Evolutionary conservation across 1,140 invertebrate genomes (phyloP).

Genomic region (Aphelenchoides avenae): DNA sequence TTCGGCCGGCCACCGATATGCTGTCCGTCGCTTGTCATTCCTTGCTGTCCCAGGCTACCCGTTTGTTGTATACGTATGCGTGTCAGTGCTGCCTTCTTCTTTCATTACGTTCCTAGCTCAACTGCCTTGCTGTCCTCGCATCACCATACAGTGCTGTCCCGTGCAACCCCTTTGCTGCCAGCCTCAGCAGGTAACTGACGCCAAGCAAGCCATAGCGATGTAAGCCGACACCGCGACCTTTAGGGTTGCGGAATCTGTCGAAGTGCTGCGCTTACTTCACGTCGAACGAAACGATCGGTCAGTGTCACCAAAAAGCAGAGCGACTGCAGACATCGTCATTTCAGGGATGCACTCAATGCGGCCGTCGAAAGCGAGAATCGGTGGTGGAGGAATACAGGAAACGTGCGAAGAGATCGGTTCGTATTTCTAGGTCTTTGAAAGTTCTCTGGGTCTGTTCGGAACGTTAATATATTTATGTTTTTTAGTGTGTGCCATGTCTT

Average conservation of each 20-base stretch:
- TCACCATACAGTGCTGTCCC: conserved; percentile 29
- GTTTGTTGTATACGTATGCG: conserved; percentile 6
- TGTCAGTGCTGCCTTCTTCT: not conserved
- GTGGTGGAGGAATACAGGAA: conserved; percentile 14
- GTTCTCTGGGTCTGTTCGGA: not conserved
- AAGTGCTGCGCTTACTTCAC: conserved; percentile 11
- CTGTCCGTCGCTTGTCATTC: not conserved
- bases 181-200: conserved; percentile 10
- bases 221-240: too few relatives aligned
- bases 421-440: too few relatives aligned
- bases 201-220: too few relatives aligned
- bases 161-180: conserved; percentile 25
- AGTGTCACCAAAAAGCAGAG: conserved; percentile 13
- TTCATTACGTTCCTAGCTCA: conserved; percentile 12
- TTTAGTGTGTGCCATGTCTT: conserved; percentile 26
- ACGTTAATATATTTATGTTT: conserved; percentile 10
- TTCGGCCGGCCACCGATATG: conserved; percentile 1
- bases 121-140: conserved; percentile 25
- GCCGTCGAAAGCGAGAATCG: conserved; percentile 14
- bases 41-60: conserved; percentile 4
- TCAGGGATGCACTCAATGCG: conserved; percentile 26
- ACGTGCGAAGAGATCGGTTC: conserved; percentile 17
- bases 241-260: conserved; percentile 20
- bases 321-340: too few relatives aligned
- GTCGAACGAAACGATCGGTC: conserved; percentile 18